Percentiles rank a stretch among this genome's conserved stretches.
Conservation (phyloP, 2,113 vertebrate species). For the Rhea americana region DNA sequence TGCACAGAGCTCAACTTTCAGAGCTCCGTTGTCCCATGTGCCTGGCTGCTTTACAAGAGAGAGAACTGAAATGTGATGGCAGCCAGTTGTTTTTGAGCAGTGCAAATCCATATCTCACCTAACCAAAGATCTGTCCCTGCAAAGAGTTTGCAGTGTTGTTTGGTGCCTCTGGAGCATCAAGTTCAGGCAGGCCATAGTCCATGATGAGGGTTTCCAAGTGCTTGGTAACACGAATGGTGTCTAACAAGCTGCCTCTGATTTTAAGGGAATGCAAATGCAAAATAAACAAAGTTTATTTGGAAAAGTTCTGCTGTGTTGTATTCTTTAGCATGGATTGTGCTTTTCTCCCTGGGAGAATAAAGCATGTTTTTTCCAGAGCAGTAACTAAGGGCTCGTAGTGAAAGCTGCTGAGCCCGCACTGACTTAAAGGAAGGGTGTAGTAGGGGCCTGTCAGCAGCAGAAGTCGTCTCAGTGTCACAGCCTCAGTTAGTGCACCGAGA, state of each 20-base stretch:
- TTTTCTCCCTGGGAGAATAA: background rate
- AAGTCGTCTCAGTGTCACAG: background rate
- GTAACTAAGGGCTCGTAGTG: background rate
- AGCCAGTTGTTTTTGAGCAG: background rate
- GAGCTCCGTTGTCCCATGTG: background rate
- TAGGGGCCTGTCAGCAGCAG: background rate
- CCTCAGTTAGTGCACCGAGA: background rate
- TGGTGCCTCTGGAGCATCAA: background rate
- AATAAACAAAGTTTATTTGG: background rate
- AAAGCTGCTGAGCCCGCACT: background rate
- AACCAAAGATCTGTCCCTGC: background rate
- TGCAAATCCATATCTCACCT: background rate
- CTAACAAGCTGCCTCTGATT: background rate
- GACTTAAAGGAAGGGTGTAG: background rate
- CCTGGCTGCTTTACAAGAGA: background rate
- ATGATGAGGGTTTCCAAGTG: background rate
- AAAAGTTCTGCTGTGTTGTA: background rate
- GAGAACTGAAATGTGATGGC: background rate
- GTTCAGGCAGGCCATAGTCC: background rate
- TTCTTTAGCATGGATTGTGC: background rate
- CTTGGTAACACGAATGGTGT: background rate
- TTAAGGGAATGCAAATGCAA: background rate
- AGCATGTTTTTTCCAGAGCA: background rate
- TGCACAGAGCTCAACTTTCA: background rate
- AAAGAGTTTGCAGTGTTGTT: background rate